Conservation (phyloP, 2,113 vertebrate genomes). For the Tringa solitaria region DNA sequence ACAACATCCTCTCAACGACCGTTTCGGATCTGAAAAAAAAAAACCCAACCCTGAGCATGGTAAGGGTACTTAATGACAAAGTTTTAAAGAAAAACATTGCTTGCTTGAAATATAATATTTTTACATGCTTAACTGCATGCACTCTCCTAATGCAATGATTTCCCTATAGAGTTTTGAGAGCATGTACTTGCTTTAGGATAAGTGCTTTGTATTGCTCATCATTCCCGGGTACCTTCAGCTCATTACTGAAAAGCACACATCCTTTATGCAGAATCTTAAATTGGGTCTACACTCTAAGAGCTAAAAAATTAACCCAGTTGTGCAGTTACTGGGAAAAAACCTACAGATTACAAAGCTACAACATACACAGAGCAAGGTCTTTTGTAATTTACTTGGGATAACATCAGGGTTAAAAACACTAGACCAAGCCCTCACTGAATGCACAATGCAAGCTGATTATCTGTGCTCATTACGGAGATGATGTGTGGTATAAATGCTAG, state of each 20-base stretch:
- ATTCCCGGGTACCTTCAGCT: background rate
- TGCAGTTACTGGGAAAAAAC: conserved; percentile 7
- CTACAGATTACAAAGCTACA: background rate
- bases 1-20: conserved; percentile 97
- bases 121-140: conserved; percentile 11
- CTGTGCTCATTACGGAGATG: background rate
- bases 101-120: conserved; percentile 21
- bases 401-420: background rate
- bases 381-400: background rate
- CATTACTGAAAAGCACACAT: background rate
- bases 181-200: conserved; percentile 41
- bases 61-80: background rate
- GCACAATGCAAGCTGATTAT: background rate
- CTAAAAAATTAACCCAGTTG: conserved; percentile 5
- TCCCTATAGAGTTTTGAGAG: conserved; percentile 54
- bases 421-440: background rate
- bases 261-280: conserved; percentile 21
- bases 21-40: conserved; percentile 88
- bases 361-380: background rate
- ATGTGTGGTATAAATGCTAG: background rate
- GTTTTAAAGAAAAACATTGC: background rate
- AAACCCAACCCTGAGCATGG: background rate
- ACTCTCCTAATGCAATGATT: conserved; percentile 52
- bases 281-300: background rate
- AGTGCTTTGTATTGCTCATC: conserved; percentile 50